phyloP scores from a whole-genome alignment of 2,888 invertebrate species.

The Xylophagus ater region DNA sequence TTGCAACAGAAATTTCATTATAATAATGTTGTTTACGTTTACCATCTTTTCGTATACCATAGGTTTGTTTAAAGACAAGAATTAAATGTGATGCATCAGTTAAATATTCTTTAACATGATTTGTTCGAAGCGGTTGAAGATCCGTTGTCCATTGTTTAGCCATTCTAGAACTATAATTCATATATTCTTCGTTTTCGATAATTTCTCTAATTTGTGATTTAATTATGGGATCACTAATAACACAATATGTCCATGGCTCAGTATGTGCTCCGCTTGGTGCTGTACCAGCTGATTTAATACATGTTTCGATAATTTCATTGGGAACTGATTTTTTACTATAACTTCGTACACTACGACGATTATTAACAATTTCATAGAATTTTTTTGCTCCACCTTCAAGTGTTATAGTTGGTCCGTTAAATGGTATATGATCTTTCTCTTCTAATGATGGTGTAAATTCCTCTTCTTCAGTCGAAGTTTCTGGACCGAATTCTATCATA shows the following conservation, averaged over 20 bases:
- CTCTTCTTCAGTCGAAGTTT: too few species aligned
- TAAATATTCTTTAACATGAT: conserved; percentile 72
- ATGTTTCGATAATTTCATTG: conserved; percentile 61
- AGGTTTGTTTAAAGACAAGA: conserved; percentile 72
- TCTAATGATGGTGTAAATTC: conserved; percentile 45
- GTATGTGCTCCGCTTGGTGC: conserved; percentile 92
- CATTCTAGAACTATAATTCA: conserved; percentile 77
- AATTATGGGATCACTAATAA: conserved; percentile 44
- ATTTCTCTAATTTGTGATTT: conserved; percentile 64
- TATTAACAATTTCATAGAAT: conserved; percentile 62
- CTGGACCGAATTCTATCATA: too few species aligned
- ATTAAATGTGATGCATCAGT: conserved; percentile 78
- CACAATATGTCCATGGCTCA: conserved; percentile 87
- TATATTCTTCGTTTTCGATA: conserved; percentile 76
- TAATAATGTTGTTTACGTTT: conserved; percentile 75
- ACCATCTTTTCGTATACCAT: conserved; percentile 55
- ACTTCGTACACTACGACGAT: conserved; percentile 64
- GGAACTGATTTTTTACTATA: conserved; percentile 66
- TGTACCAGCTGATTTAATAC: conserved; percentile 78
- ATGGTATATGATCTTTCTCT: conserved; percentile 57
- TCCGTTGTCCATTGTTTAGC: conserved; percentile 77
- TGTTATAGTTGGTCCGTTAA: conserved; percentile 45
- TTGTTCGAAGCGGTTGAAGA: conserved; percentile 61
- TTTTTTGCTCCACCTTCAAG: conserved; percentile 51
- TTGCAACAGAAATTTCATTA: conserved; percentile 76